These are phyloP conservation scores for Strongylocentrotus purpuratus DNA, from an alignment of 35 echinoderm and acorn worm species.

Conservation along the genomic window DNA sequence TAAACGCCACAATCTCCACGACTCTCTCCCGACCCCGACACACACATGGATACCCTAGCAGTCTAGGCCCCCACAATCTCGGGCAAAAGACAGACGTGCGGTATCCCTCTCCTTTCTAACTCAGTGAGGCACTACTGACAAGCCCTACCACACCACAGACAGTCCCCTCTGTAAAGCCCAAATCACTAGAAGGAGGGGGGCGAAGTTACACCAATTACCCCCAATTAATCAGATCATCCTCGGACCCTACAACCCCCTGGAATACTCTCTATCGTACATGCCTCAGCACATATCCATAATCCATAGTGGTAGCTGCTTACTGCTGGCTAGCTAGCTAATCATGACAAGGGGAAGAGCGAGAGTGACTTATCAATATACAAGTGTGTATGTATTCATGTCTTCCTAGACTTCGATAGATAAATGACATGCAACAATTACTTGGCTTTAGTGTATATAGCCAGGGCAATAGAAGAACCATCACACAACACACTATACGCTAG, in stretches of 20 bases:
- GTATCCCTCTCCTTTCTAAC: not conserved
- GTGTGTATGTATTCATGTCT: constrained; percentile 44
- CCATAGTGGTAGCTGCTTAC: not conserved
- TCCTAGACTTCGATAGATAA: constrained; percentile 36
- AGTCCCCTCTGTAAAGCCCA: constrained; percentile 12
- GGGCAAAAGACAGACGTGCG: constrained; percentile 14
- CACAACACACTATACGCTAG: constrained; percentile 17
- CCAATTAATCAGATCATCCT: constrained; percentile 49
- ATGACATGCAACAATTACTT: constrained; percentile 44
- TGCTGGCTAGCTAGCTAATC: not conserved
- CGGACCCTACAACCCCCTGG: not conserved
- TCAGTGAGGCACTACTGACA: not conserved
- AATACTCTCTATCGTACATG: not conserved
- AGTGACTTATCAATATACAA: constrained; percentile 42
- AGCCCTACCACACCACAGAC: not conserved
- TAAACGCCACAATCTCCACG: constrained; percentile 21
- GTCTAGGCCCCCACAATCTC: not conserved
- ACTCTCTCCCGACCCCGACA: constrained; percentile 4
- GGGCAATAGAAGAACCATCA: constrained; percentile 15
- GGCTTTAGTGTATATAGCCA: constrained; percentile 45
- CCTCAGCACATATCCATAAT: constrained; percentile 22
- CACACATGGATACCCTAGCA: not conserved
- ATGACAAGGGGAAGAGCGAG: not conserved
- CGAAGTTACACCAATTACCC: constrained; percentile 16
- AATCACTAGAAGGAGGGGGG: constrained; percentile 31